Conservation (phyloP, 2,888 invertebrate species). For the Cryptocephalus primarius region DNA sequence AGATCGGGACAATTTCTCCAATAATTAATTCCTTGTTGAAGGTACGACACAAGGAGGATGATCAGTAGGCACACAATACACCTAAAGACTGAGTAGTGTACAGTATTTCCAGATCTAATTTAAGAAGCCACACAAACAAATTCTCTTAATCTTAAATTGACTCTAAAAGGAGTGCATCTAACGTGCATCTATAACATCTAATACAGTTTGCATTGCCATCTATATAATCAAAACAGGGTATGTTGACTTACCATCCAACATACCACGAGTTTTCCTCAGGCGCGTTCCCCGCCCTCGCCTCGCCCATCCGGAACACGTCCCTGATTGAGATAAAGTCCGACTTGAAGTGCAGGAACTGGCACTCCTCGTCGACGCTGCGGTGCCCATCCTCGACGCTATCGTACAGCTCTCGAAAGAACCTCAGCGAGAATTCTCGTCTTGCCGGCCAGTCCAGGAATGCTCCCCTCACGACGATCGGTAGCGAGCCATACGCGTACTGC, state of each 20-base stretch:
- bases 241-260: slow-evolving; percentile 67
- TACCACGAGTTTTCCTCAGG: slow-evolving; percentile 69
- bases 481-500: slow-evolving; percentile 64
- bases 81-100: too few relatives aligned
- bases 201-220: too few relatives aligned
- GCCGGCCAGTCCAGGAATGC: slow-evolving; percentile 72
- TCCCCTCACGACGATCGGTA: slow-evolving; percentile 68
- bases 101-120: too few relatives aligned
- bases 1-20: too few relatives aligned
- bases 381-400: slow-evolving; percentile 57
- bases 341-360: slow-evolving; percentile 79
- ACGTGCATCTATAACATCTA: too few relatives aligned
- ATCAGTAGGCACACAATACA: too few relatives aligned
- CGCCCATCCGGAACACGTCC: slow-evolving; percentile 69
- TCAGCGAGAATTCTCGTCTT: slow-evolving; percentile 50
- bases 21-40: too few relatives aligned
- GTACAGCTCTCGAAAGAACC: slow-evolving; percentile 60
- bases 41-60: too few relatives aligned
- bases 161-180: background rate
- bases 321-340: slow-evolving; percentile 64
- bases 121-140: too few relatives aligned
- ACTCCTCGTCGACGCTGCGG: slow-evolving; percentile 65
- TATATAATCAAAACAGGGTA: too few relatives aligned
- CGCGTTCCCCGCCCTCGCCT: slow-evolving; percentile 49
- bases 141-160: background rate